phyloP scores from a whole-genome alignment of 2,797 vertebrate genomes.

The Lepus townsendii region DNA sequence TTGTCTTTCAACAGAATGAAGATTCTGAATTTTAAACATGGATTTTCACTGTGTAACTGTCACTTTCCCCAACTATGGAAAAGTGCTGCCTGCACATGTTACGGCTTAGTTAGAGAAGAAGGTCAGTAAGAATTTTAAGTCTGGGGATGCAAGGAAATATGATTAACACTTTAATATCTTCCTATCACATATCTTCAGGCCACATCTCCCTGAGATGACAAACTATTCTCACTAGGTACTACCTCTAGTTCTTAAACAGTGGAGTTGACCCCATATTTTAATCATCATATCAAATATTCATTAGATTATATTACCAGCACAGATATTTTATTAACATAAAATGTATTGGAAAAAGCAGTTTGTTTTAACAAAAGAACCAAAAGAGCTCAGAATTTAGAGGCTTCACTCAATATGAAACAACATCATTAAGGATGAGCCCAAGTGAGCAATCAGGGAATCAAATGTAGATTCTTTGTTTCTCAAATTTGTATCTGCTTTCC shows the following conservation, averaged over 20 bases:
- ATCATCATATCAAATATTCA: neutral
- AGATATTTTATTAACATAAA: constrained; percentile 18
- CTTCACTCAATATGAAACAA: neutral
- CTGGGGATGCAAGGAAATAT: neutral
- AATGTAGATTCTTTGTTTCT: neutral
- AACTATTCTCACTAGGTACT: neutral
- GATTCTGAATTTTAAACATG: neutral
- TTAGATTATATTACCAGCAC: neutral
- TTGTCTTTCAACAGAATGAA: constrained; percentile 6
- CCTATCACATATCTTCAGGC: neutral
- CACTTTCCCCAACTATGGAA: neutral
- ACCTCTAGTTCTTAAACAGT: neutral
- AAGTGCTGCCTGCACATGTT: neutral
- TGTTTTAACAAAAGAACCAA: constrained; percentile 22
- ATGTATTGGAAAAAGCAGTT: neutral
- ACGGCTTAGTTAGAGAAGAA: neutral
- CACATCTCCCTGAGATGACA: neutral
- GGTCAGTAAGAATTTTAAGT: neutral
- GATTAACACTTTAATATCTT: neutral
- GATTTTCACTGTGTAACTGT: neutral
- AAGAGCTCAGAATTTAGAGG: neutral
- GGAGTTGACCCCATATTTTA: neutral
- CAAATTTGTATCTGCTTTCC: constrained; percentile 1
- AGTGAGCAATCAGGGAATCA: neutral
- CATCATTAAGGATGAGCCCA: neutral